Percentiles rank a stretch among this genome's conserved stretches.
These are phyloP conservation scores for Temnothorax curvispinosus DNA, from an alignment of 1,140 invertebrate genomes.

Conservation along the genomic window DNA sequence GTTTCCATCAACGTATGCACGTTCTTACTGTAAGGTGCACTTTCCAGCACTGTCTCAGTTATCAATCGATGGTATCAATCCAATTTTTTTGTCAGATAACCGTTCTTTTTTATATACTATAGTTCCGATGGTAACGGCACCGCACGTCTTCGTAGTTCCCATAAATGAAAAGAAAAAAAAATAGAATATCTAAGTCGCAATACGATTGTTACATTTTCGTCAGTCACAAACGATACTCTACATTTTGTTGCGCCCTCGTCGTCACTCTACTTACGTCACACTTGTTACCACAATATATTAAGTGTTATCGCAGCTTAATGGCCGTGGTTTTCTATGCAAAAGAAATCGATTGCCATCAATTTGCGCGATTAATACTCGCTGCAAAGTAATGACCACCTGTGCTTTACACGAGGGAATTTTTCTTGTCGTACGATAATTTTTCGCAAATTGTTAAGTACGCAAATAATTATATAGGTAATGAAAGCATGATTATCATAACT, in stretches of 20 bases:
- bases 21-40: slow-evolving; percentile 46
- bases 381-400: neutral
- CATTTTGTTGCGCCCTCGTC: neutral
- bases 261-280: neutral
- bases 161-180: neutral
- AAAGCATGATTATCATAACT: neutral
- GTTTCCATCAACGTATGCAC: slow-evolving; percentile 52
- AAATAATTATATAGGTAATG: neutral
- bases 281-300: neutral
- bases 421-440: neutral
- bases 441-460: neutral
- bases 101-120: slow-evolving; percentile 21
- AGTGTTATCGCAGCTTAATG: neutral
- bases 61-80: neutral
- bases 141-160: neutral
- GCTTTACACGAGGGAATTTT: neutral
- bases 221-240: neutral
- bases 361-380: neutral
- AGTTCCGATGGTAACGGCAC: slow-evolving; percentile 19
- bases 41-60: slow-evolving; percentile 17
- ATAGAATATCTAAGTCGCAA: neutral
- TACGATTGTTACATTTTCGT: slow-evolving; percentile 3
- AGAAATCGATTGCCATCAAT: neutral
- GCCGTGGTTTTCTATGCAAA: neutral
- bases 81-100: neutral